Evolutionary conservation across 2,888 invertebrate genomes (phyloP).

Genomic region (Resseliella maxima): DNA sequence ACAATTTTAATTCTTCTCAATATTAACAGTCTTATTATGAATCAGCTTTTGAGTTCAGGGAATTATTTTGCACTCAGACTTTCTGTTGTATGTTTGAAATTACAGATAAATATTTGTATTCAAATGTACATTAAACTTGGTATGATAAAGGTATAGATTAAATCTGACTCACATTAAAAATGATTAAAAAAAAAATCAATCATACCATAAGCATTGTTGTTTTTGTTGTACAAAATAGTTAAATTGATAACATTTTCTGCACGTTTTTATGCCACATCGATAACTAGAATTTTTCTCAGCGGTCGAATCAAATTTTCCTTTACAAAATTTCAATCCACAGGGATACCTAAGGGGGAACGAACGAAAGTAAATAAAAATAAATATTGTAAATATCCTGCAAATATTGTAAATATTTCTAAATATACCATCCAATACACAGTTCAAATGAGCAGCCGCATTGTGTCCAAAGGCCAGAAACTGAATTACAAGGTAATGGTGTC

Average conservation of each 20-base stretch:
- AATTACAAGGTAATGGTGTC: constrained; percentile 72
- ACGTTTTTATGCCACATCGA: constrained; percentile 95
- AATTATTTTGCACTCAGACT: too few species aligned
- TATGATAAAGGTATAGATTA: too few species aligned
- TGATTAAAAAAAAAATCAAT: constrained; percentile 74
- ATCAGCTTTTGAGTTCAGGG: too few species aligned
- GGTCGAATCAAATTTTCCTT: constrained; percentile 75
- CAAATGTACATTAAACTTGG: too few species aligned
- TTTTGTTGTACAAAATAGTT: constrained; percentile 87
- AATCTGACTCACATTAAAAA: too few species aligned
- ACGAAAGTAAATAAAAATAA: too few species aligned
- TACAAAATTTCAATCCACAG: constrained; percentile 94
- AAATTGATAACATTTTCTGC: constrained; percentile 89
- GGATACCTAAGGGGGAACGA: constrained; percentile 73
- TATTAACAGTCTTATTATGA: too few species aligned
- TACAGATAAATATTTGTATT: too few species aligned
- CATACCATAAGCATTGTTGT: constrained; percentile 84
- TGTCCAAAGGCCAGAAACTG: constrained; percentile 75
- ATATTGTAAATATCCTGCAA: too few species aligned
- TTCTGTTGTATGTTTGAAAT: too few species aligned
- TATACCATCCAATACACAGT: constrained; percentile 86
- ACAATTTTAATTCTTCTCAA: too few species aligned
- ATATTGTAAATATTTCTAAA: too few species aligned
- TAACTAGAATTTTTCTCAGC: constrained; percentile 75
- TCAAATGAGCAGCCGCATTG: constrained; percentile 89